These are phyloP conservation scores for Eupithecia subfuscata DNA, from an alignment of 2,888 invertebrate genomes.

Conservation along the genomic window DNA sequence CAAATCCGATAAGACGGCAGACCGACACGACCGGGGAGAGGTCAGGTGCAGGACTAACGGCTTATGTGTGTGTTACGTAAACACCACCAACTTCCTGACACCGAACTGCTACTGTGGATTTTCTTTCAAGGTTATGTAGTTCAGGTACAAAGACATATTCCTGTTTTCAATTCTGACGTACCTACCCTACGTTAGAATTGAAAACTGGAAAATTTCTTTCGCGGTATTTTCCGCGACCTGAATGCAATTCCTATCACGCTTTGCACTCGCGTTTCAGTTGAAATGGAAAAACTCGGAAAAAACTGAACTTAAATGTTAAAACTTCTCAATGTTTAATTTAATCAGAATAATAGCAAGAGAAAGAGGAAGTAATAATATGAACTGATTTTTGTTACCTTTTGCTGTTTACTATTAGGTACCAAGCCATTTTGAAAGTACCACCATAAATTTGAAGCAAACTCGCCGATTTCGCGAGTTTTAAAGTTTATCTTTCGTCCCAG, in stretches of 20 bases:
- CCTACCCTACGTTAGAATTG: too few species aligned
- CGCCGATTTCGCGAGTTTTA: background rate
- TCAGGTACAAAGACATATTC: background rate
- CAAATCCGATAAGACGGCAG: background rate
- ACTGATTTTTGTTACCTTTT: background rate
- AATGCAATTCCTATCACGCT: background rate
- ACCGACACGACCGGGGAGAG: background rate
- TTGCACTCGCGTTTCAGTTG: background rate
- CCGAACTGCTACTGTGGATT: background rate
- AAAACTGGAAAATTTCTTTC: too few species aligned
- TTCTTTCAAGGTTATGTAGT: background rate
- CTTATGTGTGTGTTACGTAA: background rate
- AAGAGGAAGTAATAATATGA: background rate
- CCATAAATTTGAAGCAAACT: background rate
- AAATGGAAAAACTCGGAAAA: background rate
- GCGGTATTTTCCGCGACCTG: background rate
- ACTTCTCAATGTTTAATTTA: background rate
- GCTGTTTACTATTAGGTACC: background rate
- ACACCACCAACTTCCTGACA: background rate
- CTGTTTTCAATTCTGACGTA: background rate
- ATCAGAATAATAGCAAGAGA: background rate
- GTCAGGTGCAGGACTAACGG: background rate
- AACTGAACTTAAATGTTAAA: background rate
- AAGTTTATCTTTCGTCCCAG: too few species aligned
- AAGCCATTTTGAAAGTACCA: background rate